Evolutionary conservation across 2,797 vertebrate genomes (phyloP).

Genomic region (Liasis olivaceus): DNA sequence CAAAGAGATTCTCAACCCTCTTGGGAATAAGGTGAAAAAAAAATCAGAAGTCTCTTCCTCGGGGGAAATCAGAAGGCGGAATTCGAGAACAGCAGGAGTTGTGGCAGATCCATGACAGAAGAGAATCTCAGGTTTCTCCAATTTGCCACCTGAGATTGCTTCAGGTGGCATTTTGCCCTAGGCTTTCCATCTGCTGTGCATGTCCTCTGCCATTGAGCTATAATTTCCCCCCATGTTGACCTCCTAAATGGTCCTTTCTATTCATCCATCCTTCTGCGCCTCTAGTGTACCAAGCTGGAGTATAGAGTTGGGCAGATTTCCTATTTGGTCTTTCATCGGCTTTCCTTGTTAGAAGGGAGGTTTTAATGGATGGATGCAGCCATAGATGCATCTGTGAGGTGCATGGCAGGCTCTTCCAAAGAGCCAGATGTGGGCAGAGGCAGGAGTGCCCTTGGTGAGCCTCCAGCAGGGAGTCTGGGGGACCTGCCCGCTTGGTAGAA

Average conservation of each 20-base stretch:
- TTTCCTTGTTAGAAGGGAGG: constrained; percentile 41
- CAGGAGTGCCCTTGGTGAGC: constrained; percentile 50
- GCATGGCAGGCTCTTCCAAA: constrained; percentile 49
- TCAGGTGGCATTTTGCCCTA: neutral
- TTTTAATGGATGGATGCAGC: constrained; percentile 59
- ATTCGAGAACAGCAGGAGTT: too few species aligned
- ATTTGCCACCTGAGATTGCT: neutral
- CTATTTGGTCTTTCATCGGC: rapidly evolving
- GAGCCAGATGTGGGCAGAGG: constrained; percentile 62
- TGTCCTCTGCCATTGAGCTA: neutral
- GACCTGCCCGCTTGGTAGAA: constrained; percentile 53
- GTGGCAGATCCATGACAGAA: neutral
- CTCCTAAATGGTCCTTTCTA: neutral
- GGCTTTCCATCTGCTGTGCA: too few species aligned
- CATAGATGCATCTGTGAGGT: constrained; percentile 49
- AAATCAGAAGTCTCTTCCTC: too few species aligned
- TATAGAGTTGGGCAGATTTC: neutral
- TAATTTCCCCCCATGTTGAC: neutral
- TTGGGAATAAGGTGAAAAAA: too few species aligned
- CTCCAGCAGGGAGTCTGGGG: constrained; percentile 50
- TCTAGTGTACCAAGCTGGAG: rapidly evolving
- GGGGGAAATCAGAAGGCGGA: too few species aligned
- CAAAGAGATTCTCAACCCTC: too few species aligned
- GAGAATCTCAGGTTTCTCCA: neutral
- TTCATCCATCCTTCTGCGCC: neutral